Evolutionary conservation across 2,113 vertebrate species (phyloP).

Genomic region (Phaethon lepturus): DNA sequence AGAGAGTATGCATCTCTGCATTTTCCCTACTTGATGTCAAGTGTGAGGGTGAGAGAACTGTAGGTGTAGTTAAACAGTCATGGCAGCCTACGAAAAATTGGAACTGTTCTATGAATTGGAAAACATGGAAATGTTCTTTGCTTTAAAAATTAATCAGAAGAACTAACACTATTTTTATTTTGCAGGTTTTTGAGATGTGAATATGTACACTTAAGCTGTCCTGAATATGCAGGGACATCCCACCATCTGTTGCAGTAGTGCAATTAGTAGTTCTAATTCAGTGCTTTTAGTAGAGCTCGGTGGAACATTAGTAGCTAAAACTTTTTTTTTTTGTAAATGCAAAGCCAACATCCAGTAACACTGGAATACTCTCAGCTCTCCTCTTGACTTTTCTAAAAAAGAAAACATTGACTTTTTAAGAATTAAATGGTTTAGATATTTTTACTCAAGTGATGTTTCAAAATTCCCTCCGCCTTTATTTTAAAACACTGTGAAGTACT

Average conservation of each 20-base stretch:
- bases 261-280: neutral
- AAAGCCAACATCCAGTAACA: neutral
- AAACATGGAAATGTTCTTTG: slow-evolving; percentile 52
- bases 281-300: neutral
- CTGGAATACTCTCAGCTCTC: neutral
- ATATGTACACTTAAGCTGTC: neutral
- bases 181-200: neutral
- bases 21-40: neutral
- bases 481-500: neutral
- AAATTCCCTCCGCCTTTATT: neutral
- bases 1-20: neutral
- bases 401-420: neutral
- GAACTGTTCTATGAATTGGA: slow-evolving; percentile 26
- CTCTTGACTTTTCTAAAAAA: neutral
- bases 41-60: neutral
- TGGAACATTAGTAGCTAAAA: neutral
- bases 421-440: neutral
- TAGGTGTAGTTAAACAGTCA: slow-evolving; percentile 38
- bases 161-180: slow-evolving; percentile 43
- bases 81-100: neutral
- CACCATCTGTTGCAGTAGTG: neutral
- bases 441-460: neutral
- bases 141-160: slow-evolving; percentile 45
- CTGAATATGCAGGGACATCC: neutral
- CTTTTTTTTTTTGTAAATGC: neutral